A percentile compares a stretch with the other conserved stretches of the same genome.
Conservation (phyloP, 2,888 invertebrate species). For the Ormyrus pomaceus region DNA sequence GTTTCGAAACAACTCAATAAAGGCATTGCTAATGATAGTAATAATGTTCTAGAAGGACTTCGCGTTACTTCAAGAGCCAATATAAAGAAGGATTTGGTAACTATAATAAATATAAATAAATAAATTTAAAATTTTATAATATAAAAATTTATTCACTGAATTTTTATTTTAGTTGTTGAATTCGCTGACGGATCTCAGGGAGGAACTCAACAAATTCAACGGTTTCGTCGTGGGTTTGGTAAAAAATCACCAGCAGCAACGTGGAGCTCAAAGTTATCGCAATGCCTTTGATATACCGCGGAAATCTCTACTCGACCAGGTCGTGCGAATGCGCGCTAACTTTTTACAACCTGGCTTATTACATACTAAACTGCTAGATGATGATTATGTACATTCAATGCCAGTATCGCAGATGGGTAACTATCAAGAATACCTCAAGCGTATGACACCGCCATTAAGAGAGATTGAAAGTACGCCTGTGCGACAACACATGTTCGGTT, state of each 20-base stretch:
- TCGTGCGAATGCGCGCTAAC: conserved; percentile 95
- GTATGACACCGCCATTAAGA: conserved; percentile 92
- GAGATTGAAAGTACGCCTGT: conserved; percentile 97
- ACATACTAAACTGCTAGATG: conserved; percentile 86
- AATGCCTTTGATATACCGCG: conserved; percentile 98
- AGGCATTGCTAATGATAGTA: conserved; percentile 68
- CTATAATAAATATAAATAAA: conserved; percentile 11
- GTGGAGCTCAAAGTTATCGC: conserved; percentile 83
- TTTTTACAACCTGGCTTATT: conserved; percentile 89
- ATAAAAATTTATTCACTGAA: neutral
- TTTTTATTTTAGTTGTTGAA: conserved; percentile 77
- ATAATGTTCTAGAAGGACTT: conserved; percentile 83
- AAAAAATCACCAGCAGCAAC: conserved; percentile 77
- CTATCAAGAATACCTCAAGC: conserved; percentile 98
- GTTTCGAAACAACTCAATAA: conserved; percentile 79
- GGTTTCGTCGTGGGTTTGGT: conserved; percentile 88
- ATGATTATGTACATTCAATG: conserved; percentile 95
- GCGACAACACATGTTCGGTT: conserved; percentile 97
- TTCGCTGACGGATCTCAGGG: conserved; percentile 86
- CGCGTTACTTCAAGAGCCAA: conserved; percentile 84
- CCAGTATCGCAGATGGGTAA: conserved; percentile 99
- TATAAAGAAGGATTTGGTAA: conserved; percentile 87
- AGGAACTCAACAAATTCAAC: conserved; percentile 91
- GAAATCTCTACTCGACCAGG: conserved; percentile 91
- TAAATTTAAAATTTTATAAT: neutral